A percentile compares a stretch with the other conserved stretches of the same genome.
phyloP scores from a whole-genome alignment of 2,797 vertebrate species.

The Chloroceryle inda region DNA sequence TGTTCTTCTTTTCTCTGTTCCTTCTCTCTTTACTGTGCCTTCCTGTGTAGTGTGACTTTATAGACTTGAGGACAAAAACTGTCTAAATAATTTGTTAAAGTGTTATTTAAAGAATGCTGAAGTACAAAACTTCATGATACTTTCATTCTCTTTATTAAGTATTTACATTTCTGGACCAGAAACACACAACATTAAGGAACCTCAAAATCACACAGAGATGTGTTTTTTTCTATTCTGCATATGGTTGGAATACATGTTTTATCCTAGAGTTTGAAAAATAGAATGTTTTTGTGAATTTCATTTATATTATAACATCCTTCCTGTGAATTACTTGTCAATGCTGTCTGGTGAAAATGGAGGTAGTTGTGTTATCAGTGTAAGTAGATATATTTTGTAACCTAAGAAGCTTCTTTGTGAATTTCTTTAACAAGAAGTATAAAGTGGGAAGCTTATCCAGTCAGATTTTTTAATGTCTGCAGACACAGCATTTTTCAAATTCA shows the following conservation, averaged over 20 bases:
- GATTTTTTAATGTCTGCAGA: not conserved
- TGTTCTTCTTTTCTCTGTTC: not conserved
- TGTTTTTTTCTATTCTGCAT: not conserved
- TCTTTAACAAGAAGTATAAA: not conserved
- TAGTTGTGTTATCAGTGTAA: not conserved
- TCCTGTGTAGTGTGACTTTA: too few species aligned
- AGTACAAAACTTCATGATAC: not conserved
- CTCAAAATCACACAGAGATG: not conserved
- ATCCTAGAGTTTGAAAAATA: not conserved
- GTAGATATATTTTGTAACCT: not conserved
- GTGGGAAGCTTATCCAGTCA: not conserved
- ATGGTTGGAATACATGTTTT: not conserved
- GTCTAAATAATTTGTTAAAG: not conserved
- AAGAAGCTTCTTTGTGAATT: not conserved
- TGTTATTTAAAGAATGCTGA: not conserved
- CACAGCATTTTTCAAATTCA: not conserved
- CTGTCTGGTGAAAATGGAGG: not conserved
- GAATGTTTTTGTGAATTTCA: not conserved
- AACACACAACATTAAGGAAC: not conserved
- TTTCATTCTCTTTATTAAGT: not conserved
- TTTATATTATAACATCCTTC: not conserved
- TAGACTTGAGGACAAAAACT: too few species aligned
- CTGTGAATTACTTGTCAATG: not conserved
- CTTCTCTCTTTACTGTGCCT: too few species aligned
- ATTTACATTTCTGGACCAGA: not conserved